Percentiles rank a stretch among this genome's conserved stretches.
Evolutionary conservation across 2,797 vertebrate genomes (phyloP).

Genomic region (Notolabrus celidotus): DNA sequence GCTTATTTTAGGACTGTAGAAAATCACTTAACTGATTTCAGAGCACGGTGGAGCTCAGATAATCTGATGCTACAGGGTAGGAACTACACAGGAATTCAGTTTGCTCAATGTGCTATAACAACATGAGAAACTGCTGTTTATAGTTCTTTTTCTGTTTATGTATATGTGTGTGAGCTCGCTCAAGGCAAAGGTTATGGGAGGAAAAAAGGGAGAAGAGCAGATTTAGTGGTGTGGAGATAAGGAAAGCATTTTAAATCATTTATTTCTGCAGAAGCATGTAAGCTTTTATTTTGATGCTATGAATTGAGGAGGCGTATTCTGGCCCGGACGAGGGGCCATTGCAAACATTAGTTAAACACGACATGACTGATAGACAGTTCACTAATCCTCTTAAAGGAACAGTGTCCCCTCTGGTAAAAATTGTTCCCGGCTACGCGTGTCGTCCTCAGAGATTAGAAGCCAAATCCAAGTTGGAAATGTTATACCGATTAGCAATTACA

Average conservation of each 20-base stretch:
- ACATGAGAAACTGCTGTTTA: conserved; percentile 44
- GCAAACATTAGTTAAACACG: conserved; percentile 80
- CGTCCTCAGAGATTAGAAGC: conserved; percentile 79
- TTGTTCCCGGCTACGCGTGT: conserved; percentile 67
- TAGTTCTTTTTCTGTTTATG: conserved; percentile 42
- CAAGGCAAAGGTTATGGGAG: conserved; percentile 76
- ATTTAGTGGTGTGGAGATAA: conserved; percentile 76
- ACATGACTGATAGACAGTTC: conserved; percentile 84
- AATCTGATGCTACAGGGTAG: conserved; percentile 73
- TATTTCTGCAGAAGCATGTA: conserved; percentile 71
- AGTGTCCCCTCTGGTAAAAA: conserved; percentile 84
- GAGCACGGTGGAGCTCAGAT: conserved; percentile 58
- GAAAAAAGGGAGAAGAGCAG: conserved; percentile 58
- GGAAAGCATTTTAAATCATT: conserved; percentile 75
- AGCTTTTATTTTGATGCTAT: conserved; percentile 77
- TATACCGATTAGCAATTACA: conserved; percentile 82
- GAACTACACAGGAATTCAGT: conserved; percentile 43
- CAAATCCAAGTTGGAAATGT: conserved; percentile 78
- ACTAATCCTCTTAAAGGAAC: conserved; percentile 88
- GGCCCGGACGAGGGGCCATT: conserved; percentile 71
- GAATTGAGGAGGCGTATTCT: conserved; percentile 75
- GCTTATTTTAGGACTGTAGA: conserved; percentile 76
- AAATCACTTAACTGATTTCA: conserved; percentile 73
- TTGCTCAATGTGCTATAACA: conserved; percentile 40
- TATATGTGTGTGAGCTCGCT: conserved; percentile 55